Evolutionary conservation across 2,888 invertebrate species (phyloP).

Genomic region (Parapristionchus giblindavisi): DNA sequence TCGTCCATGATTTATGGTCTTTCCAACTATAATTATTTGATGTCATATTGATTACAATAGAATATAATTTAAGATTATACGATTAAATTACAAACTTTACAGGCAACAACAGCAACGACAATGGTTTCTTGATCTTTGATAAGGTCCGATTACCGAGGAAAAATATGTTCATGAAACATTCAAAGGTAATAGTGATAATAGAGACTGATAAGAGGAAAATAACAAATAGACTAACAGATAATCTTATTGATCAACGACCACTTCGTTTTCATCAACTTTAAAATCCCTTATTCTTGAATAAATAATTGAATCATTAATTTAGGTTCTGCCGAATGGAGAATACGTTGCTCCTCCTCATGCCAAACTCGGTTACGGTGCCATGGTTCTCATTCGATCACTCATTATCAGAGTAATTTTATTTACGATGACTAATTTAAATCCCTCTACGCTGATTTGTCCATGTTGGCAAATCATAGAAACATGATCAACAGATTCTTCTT

Average conservation of each 20-base stretch:
- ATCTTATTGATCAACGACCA: too few species aligned
- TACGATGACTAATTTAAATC: background rate
- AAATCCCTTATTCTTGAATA: too few species aligned
- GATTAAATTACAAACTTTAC: background rate
- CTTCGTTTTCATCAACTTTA: too few species aligned
- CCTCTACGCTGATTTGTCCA: background rate
- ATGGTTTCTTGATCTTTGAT: conserved; percentile 89
- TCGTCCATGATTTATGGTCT: background rate
- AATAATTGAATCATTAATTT: background rate
- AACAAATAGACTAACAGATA: background rate
- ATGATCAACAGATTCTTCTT: too few species aligned
- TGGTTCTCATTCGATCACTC: conserved; percentile 91
- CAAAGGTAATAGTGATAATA: conserved; percentile 76
- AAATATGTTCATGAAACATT: conserved; percentile 93
- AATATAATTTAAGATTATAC: background rate
- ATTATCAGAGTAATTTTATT: conserved; percentile 40
- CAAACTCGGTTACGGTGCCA: conserved; percentile 87
- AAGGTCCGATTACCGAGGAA: conserved; percentile 86
- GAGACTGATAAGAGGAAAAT: background rate
- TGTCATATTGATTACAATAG: background rate
- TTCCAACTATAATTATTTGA: background rate
- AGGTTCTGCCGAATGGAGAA: conserved; percentile 78
- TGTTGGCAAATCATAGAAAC: too few species aligned
- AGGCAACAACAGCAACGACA: conserved; percentile 85
- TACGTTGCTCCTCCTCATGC: conserved; percentile 84